These are phyloP conservation scores for Haemorhous mexicanus DNA, from an alignment of 2,113 vertebrate genomes.

Conservation along the genomic window DNA sequence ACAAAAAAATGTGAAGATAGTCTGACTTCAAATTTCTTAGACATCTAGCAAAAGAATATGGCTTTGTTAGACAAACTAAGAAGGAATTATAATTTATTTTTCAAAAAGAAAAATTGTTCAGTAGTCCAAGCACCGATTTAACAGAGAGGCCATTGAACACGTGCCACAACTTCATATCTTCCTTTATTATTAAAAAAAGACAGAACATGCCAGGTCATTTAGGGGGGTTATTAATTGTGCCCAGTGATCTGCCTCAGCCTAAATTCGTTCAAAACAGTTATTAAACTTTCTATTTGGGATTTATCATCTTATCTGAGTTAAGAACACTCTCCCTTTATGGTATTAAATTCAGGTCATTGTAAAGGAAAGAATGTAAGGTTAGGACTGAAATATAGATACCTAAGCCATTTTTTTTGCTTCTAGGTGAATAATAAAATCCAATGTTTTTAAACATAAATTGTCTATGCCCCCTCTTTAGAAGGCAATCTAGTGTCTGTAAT, in stretches of 20 bases:
- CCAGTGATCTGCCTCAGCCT: background rate
- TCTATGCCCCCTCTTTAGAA: rapidly evolving
- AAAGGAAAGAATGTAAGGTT: background rate
- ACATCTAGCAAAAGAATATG: background rate
- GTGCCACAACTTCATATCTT: rapidly evolving
- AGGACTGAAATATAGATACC: background rate
- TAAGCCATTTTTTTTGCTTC: background rate
- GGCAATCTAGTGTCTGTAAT: background rate
- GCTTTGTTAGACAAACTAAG: background rate
- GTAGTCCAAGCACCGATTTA: background rate
- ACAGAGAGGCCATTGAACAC: rapidly evolving
- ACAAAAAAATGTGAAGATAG: background rate
- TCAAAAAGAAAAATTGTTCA: background rate
- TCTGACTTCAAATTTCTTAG: background rate
- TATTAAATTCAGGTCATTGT: background rate
- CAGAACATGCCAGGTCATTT: background rate
- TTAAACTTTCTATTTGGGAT: background rate
- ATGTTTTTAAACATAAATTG: background rate
- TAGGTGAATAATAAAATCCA: background rate
- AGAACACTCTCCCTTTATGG: background rate
- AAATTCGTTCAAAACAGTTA: background rate
- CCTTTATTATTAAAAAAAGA: background rate
- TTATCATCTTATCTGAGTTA: background rate
- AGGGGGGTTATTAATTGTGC: background rate
- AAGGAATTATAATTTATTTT: background rate